Evolutionary conservation across 2,797 vertebrate species (phyloP), one percentile per base, ranked within the genome.

Genomic region (Lutjanus argentimaculatus): DNA sequence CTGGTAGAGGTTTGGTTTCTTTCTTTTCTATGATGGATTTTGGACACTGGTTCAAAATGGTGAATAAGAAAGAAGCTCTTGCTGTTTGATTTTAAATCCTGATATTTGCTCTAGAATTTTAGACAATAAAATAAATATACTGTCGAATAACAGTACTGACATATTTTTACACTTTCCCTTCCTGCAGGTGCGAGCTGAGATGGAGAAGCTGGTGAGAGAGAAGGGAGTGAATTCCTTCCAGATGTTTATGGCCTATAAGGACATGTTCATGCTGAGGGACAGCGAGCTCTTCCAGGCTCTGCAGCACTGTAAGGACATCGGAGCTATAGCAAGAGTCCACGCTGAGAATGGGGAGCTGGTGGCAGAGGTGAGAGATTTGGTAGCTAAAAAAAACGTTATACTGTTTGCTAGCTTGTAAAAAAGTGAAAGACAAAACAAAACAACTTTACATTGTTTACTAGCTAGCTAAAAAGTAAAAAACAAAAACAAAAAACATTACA

Each of bases 191-290:
- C 96, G 94, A 75, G 94, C 95, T 0, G 97, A 99, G 93, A 99
- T 99, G 98, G 98, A 99, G 95, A 96, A 93, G 0, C 94, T 99
- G 92, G 98, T 99, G 83, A 94, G 97, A 68, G 98, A 99, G 85
- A 95, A 97, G 80, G 98, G 98, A 0, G 97, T 99, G 82, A 99
- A 98, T 91, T 99, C 98, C 13, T 99, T 99, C 90, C 98, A 99
- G 96, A 97, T 99, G 97, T 99, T 96, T 94, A 99, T 99, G 98
- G 97, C 97, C 83, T 99, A 99, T 88, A 99, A 99, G 94, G 98
- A 99, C 81, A 86, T 94, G 89, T 97, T 97, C 93, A 99, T 99
- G 98, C 96, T 99, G 89, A 95, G 97, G 82, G 98, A 99, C 96
- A 95, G 95, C 2, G 98, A 99, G 90, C 97, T 99, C 48, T 99